phyloP scores from a whole-genome alignment of 1,140 invertebrate species.

The Drosophila repleta region DNA sequence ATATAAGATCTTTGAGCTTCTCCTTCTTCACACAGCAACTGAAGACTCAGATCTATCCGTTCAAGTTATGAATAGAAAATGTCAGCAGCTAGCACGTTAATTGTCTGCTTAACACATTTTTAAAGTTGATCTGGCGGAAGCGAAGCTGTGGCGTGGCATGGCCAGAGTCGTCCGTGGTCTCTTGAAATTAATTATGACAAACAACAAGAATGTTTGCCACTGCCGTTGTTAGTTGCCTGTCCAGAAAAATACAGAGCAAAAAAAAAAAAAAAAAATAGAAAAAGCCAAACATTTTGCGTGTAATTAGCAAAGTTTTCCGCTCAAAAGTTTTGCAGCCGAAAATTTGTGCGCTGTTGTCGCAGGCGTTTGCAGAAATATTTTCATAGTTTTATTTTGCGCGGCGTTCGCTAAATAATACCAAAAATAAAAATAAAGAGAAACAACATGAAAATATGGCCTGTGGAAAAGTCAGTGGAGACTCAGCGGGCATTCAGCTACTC shows the following conservation, averaged over 20 bases:
- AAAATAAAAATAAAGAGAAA: conserved; percentile 25
- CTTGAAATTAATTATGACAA: conserved; percentile 61
- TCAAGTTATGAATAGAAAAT: neutral
- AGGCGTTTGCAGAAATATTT: conserved; percentile 46
- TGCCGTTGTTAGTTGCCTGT: conserved; percentile 23
- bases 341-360: conserved; percentile 50
- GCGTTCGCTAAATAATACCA: neutral
- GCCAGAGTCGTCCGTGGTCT: conserved; percentile 6
- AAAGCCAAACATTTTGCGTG: conserved; percentile 66
- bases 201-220: conserved; percentile 45
- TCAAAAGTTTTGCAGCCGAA: conserved; percentile 54
- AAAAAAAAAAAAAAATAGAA: too few relatives aligned
- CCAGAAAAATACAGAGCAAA: conserved; percentile 17
- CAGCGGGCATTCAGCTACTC: conserved; percentile 9
- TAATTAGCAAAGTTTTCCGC: conserved; percentile 71
- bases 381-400: neutral
- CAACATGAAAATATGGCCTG: conserved; percentile 31
- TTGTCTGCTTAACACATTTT: conserved; percentile 6
- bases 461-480: conserved; percentile 11
- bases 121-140: conserved; percentile 1
- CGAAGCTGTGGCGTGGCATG: neutral
- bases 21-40: too few relatives aligned
- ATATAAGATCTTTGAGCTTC: too few relatives aligned
- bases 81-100: neutral
- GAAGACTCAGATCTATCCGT: neutral